Conservation (phyloP, 2,888 invertebrate species). For the Hofmannophila pseudospretella region DNA sequence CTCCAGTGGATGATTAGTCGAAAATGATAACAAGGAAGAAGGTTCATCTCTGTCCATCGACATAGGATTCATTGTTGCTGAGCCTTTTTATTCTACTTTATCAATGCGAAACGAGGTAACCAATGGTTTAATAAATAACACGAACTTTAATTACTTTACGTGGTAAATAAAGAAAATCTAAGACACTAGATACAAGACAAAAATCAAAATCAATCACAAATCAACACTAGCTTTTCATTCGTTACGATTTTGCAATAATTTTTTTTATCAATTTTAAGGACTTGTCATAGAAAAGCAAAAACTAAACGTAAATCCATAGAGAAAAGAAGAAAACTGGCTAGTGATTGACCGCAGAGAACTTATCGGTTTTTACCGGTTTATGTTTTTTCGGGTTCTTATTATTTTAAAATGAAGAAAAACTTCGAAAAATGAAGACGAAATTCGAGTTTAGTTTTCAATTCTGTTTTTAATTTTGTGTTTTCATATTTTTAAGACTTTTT, state of each 20-base stretch:
- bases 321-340: no score
- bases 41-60: conserved; percentile 70
- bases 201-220: neutral
- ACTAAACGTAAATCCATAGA: neutral
- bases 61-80: conserved; percentile 58
- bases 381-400: neutral
- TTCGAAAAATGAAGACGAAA: no score
- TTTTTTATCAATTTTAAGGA: neutral
- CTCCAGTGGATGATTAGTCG: conserved; percentile 86
- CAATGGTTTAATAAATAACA: neutral
- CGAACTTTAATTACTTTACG: neutral
- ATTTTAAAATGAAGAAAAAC: no score
- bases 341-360: neutral
- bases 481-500: no score
- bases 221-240: no score
- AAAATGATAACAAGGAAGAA: conserved; percentile 56
- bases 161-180: no score
- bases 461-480: no score
- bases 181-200: neutral
- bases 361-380: neutral
- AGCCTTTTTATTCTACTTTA: neutral
- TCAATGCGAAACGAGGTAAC: neutral
- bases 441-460: no score
- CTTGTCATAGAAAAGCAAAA: neutral
- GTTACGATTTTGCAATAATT: no score